Base-by-base conservation (phyloP, 2,888 invertebrate species). In the Tiphia femorata region DNA sequence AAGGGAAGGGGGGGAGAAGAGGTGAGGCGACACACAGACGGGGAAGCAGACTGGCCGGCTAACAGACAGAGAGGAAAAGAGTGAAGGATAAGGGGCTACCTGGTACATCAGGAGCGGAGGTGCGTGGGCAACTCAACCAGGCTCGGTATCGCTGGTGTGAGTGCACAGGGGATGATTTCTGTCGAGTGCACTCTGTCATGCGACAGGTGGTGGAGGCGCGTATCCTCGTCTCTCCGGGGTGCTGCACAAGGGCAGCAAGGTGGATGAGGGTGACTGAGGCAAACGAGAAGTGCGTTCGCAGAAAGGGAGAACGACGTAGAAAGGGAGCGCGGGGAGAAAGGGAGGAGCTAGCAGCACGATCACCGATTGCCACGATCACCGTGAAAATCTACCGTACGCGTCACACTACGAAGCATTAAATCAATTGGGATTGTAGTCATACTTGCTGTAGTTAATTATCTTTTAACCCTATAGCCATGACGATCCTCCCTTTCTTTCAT, bases 131-230 rank as follows among this genome's bases (percentile, higher is more conserved):
- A 37, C 37, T n/a, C n/a, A n/a, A 37, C 20, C 19, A 19, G 37
- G 4, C 38, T 44, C 43, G 42, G n/a, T 30, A 46, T 35, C 44
- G 52, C 29, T 20, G 46, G 38, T 17, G 41, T 41, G 30, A 21
- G 48, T 19, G n/a, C n/a, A n/a, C n/a, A 37, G 35, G 42, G 53
- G 29, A n/a, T 62, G 69, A 70, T 68, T 64, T 59, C 64, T 53
- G 51, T 70, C 59, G 70, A 70, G 70, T 69, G 70, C 70, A 70
- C 70, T 70, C 70, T 70, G 70, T 70, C 70, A 70, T 70, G 70
- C 67, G 70, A 67, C 70, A 70, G 70, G 70, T 70, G 70, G 64
- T 58, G 59, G 41, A 60, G 40, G 20, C 40, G 38, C 48, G 29
- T 25, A 48, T 48, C 17, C 48, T 48, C 44, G 38, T 33, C 44